phyloP scores from a whole-genome alignment of 2,888 invertebrate genomes.

The Keiferia lycopersicella region DNA sequence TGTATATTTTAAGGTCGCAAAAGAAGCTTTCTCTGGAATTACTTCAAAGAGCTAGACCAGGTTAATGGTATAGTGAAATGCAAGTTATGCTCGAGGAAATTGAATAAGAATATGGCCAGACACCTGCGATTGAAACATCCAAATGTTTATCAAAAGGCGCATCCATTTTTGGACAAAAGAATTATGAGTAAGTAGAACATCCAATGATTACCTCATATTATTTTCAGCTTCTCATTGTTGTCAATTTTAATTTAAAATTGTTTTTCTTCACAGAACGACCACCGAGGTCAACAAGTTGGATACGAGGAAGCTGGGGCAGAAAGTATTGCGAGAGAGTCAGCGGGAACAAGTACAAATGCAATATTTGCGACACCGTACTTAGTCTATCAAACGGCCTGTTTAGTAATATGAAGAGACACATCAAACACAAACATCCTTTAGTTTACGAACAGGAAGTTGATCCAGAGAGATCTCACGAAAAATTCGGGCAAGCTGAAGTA shows the following conservation, averaged over 20 bases:
- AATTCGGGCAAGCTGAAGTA: not conserved
- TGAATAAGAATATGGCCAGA: conserved; percentile 26
- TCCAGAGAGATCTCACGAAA: not conserved
- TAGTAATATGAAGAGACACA: conserved; percentile 28
- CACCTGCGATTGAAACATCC: conserved; percentile 26
- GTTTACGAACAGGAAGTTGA: conserved; percentile 24
- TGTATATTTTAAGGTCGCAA: conserved; percentile 24
- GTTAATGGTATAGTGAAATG: not conserved
- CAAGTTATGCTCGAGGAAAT: conserved; percentile 19
- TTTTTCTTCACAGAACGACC: conserved; percentile 5
- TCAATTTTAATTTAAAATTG: not conserved
- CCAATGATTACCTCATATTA: not conserved
- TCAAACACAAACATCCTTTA: conserved; percentile 24
- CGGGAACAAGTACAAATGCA: conserved; percentile 23
- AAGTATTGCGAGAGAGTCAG: conserved; percentile 20
- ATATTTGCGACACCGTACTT: conserved; percentile 20
- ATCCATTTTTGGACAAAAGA: not conserved
- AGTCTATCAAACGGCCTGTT: conserved; percentile 17
- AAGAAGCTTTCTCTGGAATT: conserved; percentile 25
- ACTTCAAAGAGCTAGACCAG: conserved; percentile 20
- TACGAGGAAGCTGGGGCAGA: conserved; percentile 22
- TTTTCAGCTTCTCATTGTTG: not conserved
- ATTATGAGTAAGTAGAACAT: not conserved
- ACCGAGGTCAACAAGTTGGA: conserved; percentile 14
- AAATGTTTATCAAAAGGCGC: not conserved